Evolutionary conservation across 2,797 vertebrate genomes (phyloP), one percentile per base, ranked within the genome.

Genomic region (Scolopax rusticola): DNA sequence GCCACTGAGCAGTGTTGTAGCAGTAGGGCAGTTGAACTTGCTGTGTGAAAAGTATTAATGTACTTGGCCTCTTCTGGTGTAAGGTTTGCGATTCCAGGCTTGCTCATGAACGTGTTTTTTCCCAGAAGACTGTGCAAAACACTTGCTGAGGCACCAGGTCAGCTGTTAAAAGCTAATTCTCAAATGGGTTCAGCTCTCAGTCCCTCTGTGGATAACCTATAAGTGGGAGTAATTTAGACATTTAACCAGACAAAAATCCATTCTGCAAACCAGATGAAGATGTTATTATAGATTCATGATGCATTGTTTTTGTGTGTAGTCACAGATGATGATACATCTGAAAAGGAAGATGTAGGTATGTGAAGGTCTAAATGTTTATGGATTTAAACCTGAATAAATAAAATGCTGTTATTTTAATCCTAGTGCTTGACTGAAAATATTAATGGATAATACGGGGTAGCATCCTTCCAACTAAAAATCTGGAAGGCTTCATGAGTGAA

Each of bases 141-240:
- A 25, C 87, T 71, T 84, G 89, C 74, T 70, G 96, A 95, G 81
- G 84, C 88, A 90, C 75, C 86, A 96, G 97, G 95, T 98, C 97
- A 97, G 84, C 87, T 90, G 74, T 95, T 97, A 97, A 98, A 97
- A 93, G 91, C 96, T 96, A 93, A 96, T 90, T 96, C 95, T 97
- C 81, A 84, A 67, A 71, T 90, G 93, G 90, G 78, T 96, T 94
- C 84, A 93, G 90, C 71, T 97, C 92, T 95, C 93, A 96, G 94
- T 96, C 97, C 84, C 59, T 87, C 96, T 98, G 96, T 96, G 87
- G 92, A 82, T 95, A 95, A 94, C 88, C 85, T 97, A 4, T 96
- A 97, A 96, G 84, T 97, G 91, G 90, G 93, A 92, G 91, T 89
- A 97, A 97, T 97, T 97, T 97, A 97, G 93, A 95, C 68, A 73